phyloP scores from a whole-genome alignment of 2,113 vertebrate genomes.

The Verasper variegatus region DNA sequence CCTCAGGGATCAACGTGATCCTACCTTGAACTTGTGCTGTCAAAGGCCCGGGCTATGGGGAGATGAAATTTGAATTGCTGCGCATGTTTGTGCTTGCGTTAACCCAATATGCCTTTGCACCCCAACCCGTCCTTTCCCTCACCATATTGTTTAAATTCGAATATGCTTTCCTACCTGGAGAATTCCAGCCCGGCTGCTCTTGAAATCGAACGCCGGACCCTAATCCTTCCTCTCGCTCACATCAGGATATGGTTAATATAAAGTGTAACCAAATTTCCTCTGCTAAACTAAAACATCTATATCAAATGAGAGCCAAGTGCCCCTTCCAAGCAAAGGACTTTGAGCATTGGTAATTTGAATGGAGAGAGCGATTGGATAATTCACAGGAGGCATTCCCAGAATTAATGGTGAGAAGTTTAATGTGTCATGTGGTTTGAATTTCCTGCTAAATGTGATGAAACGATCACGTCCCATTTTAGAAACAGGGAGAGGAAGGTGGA shows the following conservation, averaged over 20 bases:
- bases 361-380: slow-evolving; percentile 64
- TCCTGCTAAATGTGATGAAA: slow-evolving; percentile 63
- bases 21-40: slow-evolving; percentile 81
- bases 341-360: slow-evolving; percentile 64
- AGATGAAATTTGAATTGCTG: slow-evolving; percentile 66
- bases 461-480: slow-evolving; percentile 51
- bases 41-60: slow-evolving; percentile 61
- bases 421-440: slow-evolving; percentile 73
- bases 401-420: slow-evolving; percentile 65
- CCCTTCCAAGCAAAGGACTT: slow-evolving; percentile 59
- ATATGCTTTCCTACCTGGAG: slow-evolving; percentile 71
- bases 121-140: slow-evolving; percentile 46
- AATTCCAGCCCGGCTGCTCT: slow-evolving; percentile 71
- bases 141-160: slow-evolving; percentile 81
- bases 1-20: slow-evolving; percentile 74
- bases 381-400: slow-evolving; percentile 56
- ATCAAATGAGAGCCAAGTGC: slow-evolving; percentile 74
- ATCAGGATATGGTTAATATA: slow-evolving; percentile 81
- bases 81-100: slow-evolving; percentile 79
- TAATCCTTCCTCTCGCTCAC: slow-evolving; percentile 77
- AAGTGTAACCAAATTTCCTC: slow-evolving; percentile 84
- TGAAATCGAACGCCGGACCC: slow-evolving; percentile 78
- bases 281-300: slow-evolving; percentile 81
- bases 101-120: slow-evolving; percentile 70
- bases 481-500: slow-evolving; percentile 51